These are phyloP conservation scores for Paragorgia papillata DNA, from an alignment of 92 coral and sea anemone genomes.

Conservation along the genomic window DNA sequence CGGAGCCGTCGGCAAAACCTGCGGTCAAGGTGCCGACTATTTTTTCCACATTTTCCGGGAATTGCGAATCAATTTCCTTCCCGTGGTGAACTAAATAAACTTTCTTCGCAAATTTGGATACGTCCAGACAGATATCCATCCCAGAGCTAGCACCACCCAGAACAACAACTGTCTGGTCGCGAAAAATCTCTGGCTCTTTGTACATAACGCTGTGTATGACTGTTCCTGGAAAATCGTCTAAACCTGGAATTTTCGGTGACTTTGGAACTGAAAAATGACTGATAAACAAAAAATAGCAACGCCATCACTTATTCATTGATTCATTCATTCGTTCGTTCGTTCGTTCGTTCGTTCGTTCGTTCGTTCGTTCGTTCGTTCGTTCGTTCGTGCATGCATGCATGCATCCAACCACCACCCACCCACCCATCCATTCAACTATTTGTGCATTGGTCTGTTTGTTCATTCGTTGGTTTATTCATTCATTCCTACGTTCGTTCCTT, in stretches of 20 bases:
- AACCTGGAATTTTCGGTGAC: slow-evolving; percentile 71
- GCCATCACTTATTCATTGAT: no score
- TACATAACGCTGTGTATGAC: slow-evolving; percentile 83
- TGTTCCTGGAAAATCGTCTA: slow-evolving; percentile 71
- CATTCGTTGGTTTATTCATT: no score
- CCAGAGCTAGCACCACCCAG: slow-evolving; percentile 86
- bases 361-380: no score
- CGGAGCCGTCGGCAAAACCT: slow-evolving; percentile 58
- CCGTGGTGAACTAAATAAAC: slow-evolving; percentile 74
- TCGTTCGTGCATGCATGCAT: no score
- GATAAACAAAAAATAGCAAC: neutral
- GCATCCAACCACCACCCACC: no score
- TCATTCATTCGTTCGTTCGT: no score
- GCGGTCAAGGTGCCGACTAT: slow-evolving; percentile 41
- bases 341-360: no score
- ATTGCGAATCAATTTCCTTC: slow-evolving; percentile 28
- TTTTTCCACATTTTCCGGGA: slow-evolving; percentile 69
- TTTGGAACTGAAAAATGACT: slow-evolving; percentile 77
- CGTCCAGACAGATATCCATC: slow-evolving; percentile 69
- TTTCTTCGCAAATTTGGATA: slow-evolving; percentile 56
- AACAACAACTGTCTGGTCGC: slow-evolving; percentile 64
- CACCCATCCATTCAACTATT: no score
- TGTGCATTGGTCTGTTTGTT: no score
- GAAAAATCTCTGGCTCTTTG: slow-evolving; percentile 66
- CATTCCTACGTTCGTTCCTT: no score